Evolutionary conservation across 2,113 vertebrate species (phyloP).

Genomic region (Amia ocellicauda): DNA sequence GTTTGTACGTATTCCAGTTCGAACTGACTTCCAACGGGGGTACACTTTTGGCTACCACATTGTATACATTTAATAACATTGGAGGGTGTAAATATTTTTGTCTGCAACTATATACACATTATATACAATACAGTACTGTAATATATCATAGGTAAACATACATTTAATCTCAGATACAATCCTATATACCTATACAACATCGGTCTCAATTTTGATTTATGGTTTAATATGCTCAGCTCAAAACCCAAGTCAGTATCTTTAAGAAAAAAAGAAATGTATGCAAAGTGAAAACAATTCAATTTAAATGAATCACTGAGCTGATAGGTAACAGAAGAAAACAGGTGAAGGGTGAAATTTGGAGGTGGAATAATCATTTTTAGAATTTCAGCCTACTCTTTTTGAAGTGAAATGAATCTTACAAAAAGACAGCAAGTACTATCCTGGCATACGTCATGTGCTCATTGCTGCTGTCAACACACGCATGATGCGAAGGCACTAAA

Average conservation of each 20-base stretch:
- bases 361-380: constrained; percentile 29
- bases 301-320: constrained; percentile 28
- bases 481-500: too few species aligned
- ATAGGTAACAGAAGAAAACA: constrained; percentile 5
- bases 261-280: constrained; percentile 16
- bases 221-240: constrained; percentile 7
- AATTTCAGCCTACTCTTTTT: not conserved
- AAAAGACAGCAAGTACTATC: too few species aligned
- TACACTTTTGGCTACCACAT: too few species aligned
- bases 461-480: too few species aligned
- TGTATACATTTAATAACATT: too few species aligned
- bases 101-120: too few species aligned
- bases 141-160: not conserved
- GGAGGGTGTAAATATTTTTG: too few species aligned
- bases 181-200: not conserved
- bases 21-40: too few species aligned
- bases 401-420: not conserved
- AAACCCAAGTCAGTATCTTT: constrained; percentile 10
- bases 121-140: not conserved
- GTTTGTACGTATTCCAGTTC: too few species aligned
- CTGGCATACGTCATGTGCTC: too few species aligned
- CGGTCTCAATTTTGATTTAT: not conserved
- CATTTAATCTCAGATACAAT: not conserved
- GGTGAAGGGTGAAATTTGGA: constrained; percentile 14
- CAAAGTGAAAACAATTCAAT: constrained; percentile 12